Percentiles rank a stretch among this genome's conserved stretches.
Conservation (phyloP, 2,888 invertebrate species). For the Idaea biselata region DNA sequence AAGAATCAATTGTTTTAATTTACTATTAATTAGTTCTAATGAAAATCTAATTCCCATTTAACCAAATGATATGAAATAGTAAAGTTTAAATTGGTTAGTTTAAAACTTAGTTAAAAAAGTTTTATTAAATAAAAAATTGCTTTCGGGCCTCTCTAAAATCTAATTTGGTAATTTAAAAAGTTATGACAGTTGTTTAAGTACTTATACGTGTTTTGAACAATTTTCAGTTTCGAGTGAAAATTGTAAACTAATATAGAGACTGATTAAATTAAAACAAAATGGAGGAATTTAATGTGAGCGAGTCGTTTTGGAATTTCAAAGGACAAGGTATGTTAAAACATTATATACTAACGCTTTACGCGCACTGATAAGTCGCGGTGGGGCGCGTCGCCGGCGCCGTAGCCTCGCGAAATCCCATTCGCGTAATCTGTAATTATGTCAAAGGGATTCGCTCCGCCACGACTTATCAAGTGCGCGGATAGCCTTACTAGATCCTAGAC, state of each 20-base stretch:
- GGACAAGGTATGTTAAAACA: conserved; percentile 38
- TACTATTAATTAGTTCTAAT: neutral
- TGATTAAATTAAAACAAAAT: conserved; percentile 16
- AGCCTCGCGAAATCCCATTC: neutral
- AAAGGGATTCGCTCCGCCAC: neutral
- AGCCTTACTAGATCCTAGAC: too few species aligned
- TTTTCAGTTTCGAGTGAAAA: neutral
- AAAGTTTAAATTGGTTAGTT: neutral
- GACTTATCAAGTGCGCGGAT: neutral
- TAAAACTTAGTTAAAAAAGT: neutral
- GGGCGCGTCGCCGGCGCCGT: neutral
- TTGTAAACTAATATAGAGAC: neutral
- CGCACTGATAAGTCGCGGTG: too few species aligned
- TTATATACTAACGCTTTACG: too few species aligned
- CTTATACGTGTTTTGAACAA: neutral
- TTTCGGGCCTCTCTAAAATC: neutral
- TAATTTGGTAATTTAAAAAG: neutral
- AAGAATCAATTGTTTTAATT: neutral
- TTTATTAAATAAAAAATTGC: neutral
- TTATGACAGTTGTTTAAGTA: neutral
- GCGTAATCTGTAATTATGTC: neutral
- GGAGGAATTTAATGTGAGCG: conserved; percentile 23
- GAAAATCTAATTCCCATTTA: neutral
- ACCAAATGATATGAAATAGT: neutral
- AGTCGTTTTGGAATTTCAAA: conserved; percentile 41